phyloP scores from a whole-genome alignment of 2,113 vertebrate genomes.

The Corythornis madagascariensis region DNA sequence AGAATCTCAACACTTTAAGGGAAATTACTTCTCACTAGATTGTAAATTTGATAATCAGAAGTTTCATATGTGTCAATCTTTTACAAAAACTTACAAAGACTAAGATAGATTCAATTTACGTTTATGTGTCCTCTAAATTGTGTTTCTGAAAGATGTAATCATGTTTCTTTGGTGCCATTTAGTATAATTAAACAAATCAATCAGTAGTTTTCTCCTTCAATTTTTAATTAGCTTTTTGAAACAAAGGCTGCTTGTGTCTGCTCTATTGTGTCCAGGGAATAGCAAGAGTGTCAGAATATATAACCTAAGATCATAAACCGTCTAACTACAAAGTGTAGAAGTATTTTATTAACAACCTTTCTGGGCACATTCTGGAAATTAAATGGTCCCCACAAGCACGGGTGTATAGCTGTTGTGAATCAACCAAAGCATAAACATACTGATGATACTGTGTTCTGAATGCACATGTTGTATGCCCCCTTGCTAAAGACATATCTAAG shows the following conservation, averaged over 20 bases:
- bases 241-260: background rate
- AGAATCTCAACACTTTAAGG: background rate
- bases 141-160: slow-evolving; percentile 35
- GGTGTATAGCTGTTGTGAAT: slow-evolving; percentile 51
- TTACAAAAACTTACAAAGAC: slow-evolving; percentile 21
- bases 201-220: slow-evolving; percentile 67
- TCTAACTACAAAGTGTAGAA: slow-evolving; percentile 49
- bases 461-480: slow-evolving; percentile 9
- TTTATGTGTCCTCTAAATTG: slow-evolving; percentile 47
- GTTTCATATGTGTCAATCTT: slow-evolving; percentile 8
- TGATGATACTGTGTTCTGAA: slow-evolving; percentile 40
- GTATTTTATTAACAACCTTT: slow-evolving; percentile 60
- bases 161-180: slow-evolving; percentile 61
- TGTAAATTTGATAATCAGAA: slow-evolving; percentile 20
- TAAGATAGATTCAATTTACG: slow-evolving; percentile 17
- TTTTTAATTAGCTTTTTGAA: slow-evolving; percentile 49
- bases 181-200: slow-evolving; percentile 80
- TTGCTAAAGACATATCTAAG: slow-evolving; percentile 39
- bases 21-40: background rate
- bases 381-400: slow-evolving; percentile 44
- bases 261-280: slow-evolving; percentile 11
- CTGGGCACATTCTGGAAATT: slow-evolving; percentile 41
- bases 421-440: slow-evolving; percentile 44
- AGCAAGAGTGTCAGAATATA: background rate
- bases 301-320: background rate